Base-by-base conservation (phyloP, 2,888 invertebrate genomes). In the Priocnemis perturbator region DNA sequence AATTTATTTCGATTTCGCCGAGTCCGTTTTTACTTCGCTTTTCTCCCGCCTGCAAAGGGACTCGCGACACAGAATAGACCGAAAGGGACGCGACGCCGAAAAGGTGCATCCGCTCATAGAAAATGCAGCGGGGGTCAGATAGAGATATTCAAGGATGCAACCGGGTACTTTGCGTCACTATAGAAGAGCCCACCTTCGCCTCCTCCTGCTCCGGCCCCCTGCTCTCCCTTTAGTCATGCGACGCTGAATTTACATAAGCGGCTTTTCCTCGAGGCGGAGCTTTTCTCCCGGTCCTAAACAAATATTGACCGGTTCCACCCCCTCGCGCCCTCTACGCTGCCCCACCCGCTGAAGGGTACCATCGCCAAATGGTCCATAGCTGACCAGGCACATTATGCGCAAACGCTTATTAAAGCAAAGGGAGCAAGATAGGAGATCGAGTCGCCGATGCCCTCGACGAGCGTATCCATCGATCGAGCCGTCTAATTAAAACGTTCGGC, bases 171-270 rank as follows among this genome's bases (percentile, higher is more conserved):
- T 72, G 67, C 68, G 67, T 66, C 68, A 50, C 69, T 62, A 59
- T 59, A 56, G 64, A 53, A 60, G 59, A 66, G 67, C 75, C 67
- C 69, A 72, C 66, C 59, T 11, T 11, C 11, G 4, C 37, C 11
- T 11, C 11, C 14, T 11, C 37, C 11, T 37, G 7, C 37, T 11
- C 37, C 37, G 4, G 7, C 4, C 11, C 37, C 1, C 11, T 37
- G 7, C 37, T 9, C 37, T 37, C 37, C 37, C 37, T 37, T 37
- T 11, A 37, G 37, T 37, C 37, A 37, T 50, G 67, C 74, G 66
- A 69, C 60, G 78, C 56, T 76, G 81, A 85, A 84, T 85, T 83
- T 83, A 73, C 81, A 85, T 84, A 85, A 84, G 85, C 85, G 73
- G 84, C 81, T 81, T 84, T 37, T 79, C 68, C 74, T 52, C 64